Conservation (phyloP, 2,113 vertebrate species). For the Psilopogon haemacephalus region DNA sequence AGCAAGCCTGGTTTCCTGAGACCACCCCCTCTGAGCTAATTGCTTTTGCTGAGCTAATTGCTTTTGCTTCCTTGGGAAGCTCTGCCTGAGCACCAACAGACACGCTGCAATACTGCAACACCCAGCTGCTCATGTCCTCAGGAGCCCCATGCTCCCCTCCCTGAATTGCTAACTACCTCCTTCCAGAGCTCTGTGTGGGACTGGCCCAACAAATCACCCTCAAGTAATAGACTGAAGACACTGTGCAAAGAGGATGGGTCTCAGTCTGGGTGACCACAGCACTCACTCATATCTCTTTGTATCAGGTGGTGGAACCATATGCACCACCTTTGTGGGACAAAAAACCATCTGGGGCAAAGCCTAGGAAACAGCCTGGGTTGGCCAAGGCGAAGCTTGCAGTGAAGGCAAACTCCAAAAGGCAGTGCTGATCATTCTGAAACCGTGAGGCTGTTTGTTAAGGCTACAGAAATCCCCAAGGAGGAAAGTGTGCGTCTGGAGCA, state of each 20-base stretch:
- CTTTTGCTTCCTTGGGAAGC: neutral
- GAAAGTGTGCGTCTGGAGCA: neutral
- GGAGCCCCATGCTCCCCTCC: neutral
- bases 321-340: rapidly evolving
- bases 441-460: neutral
- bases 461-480: neutral
- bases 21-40: neutral
- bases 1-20: neutral
- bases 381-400: neutral
- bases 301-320: neutral
- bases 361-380: neutral
- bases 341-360: neutral
- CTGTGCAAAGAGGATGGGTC: neutral
- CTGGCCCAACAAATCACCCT: neutral
- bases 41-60: constrained; percentile 1
- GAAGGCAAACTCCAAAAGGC: neutral
- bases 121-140: neutral
- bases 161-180: too few relatives aligned
- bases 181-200: neutral
- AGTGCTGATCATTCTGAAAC: neutral
- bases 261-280: neutral
- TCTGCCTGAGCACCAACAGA: neutral
- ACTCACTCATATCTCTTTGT: neutral
- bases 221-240: neutral
- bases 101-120: neutral